phyloP scores from a whole-genome alignment of 2,113 vertebrate genomes.

The Pycnonotus jocosus region DNA sequence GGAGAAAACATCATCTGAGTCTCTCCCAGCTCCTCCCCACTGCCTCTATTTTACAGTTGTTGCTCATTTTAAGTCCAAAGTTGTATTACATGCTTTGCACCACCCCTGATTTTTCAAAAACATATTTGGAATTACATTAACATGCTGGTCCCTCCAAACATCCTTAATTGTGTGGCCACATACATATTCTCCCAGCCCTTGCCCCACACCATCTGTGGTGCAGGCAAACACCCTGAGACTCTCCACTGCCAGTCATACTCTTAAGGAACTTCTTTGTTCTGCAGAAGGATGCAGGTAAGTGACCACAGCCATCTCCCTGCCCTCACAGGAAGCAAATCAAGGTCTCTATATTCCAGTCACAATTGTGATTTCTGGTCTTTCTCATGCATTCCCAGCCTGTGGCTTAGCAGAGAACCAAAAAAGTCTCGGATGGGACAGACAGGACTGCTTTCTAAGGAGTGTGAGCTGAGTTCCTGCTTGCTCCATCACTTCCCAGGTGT shows the following conservation, averaged over 20 bases:
- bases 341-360: background rate
- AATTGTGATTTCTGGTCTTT: background rate
- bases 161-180: background rate
- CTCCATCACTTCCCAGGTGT: background rate
- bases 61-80: background rate
- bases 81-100: background rate
- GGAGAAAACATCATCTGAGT: background rate
- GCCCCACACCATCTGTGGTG: fast-evolving
- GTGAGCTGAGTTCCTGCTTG: background rate
- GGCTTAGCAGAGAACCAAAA: background rate
- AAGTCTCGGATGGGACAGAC: background rate
- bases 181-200: background rate
- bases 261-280: background rate
- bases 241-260: background rate
- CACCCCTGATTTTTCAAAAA: background rate
- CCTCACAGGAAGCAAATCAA: background rate
- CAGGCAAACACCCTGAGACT: background rate
- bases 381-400: background rate
- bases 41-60: background rate
- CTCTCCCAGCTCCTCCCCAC: background rate
- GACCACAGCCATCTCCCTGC: background rate
- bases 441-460: background rate
- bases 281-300: background rate
- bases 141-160: background rate
- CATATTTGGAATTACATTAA: background rate